Base-by-base conservation (phyloP, 2,888 invertebrate species). In the Eucriotettix oculatus region DNA sequence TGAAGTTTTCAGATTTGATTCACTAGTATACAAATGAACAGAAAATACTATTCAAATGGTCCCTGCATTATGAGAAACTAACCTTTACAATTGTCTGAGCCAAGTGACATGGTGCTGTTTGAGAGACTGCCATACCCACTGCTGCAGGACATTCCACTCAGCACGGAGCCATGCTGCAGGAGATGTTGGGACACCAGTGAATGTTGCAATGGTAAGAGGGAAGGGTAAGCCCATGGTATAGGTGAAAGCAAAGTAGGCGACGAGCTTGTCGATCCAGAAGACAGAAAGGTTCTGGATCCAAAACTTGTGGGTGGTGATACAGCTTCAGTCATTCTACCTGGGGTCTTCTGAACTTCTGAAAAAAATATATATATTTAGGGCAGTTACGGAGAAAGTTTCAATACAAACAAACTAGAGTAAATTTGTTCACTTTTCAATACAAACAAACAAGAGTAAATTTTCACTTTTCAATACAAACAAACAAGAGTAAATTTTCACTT, bases 241-340 rank as follows among this genome's bases (percentile, higher is more conserved):
- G 48, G 48, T 42, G 43, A 56, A 10, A 17, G 54, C 11, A 54
- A 1, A n/a, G 48, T 12, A 5, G 53, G 69, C 72, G 65, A 73
- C 67, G 56, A 72, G 70, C 10, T 67, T 66, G 16, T 68, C 56
- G 1, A 67, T 59, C 52, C 57, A 60, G 67, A 62, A 72, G 72
- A 73, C 14, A 70, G 70, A 1, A 71, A 68, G 9, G 71, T 71
- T 10, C 71, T 61, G 3, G 67, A 67, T 67, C 72, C 65, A 1
- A 70, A 29, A 29, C 7, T 29, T 29, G 29, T 29, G 29, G 29
- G 29, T 2, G 29, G 29, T 5, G 29, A 29, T 7, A 29, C 7
- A 29, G 29, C 3, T 29, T 29, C 29, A 29, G 7, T 29, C 29
- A 29, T 29, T 29, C 29, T 29, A 29, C 29, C 29, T 29, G 29